Conservation (phyloP, 2,888 invertebrate genomes). For the Fragum fragum region DNA sequence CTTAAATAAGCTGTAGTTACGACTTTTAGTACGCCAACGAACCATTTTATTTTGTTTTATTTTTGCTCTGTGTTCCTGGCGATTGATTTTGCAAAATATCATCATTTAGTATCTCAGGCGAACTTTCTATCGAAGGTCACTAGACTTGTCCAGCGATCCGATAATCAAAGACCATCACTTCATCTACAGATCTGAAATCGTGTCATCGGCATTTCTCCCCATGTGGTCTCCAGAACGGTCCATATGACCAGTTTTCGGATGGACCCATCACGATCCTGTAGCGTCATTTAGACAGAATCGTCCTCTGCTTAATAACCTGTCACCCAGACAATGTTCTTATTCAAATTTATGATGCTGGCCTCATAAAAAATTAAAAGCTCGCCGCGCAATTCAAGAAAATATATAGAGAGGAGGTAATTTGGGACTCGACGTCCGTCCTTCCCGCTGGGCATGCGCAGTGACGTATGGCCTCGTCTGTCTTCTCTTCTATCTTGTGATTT, state of each 20-base stretch:
- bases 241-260: neutral
- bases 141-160: too few species aligned
- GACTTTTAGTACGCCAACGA: too few species aligned
- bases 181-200: too few species aligned
- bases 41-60: too few species aligned
- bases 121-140: too few species aligned
- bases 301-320: slow-evolving; percentile 51
- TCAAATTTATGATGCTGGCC: slow-evolving; percentile 64
- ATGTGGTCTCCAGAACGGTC: too few species aligned
- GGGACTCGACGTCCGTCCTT: slow-evolving; percentile 35
- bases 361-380: slow-evolving; percentile 63
- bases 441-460: slow-evolving; percentile 41
- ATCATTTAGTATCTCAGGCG: too few species aligned
- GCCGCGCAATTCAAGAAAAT: slow-evolving; percentile 52
- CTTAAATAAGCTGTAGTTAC: too few species aligned
- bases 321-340: slow-evolving; percentile 55
- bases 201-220: too few species aligned
- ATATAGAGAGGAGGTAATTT: slow-evolving; percentile 54
- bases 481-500: neutral
- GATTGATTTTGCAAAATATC: too few species aligned
- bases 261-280: slow-evolving; percentile 20
- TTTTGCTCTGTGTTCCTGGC: too few species aligned
- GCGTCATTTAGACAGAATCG: slow-evolving; percentile 50
- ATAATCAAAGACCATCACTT: too few species aligned
- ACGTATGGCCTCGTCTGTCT: slow-evolving; percentile 10